These are phyloP conservation scores for Drosophila funebris DNA, from an alignment of 1,140 invertebrate genomes.

Conservation along the genomic window DNA sequence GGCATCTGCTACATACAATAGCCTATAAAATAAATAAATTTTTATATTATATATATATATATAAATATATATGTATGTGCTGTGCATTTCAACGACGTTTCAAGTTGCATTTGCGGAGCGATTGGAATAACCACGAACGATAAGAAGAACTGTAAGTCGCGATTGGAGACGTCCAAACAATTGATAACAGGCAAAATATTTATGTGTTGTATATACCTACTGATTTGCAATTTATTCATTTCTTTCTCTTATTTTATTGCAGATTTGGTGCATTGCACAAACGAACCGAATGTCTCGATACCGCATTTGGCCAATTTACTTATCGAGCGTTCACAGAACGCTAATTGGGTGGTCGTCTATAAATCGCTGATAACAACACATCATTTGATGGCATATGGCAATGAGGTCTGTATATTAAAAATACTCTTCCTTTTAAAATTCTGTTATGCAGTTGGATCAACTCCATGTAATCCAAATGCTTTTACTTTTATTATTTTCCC, in stretches of 20 bases:
- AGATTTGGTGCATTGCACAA: conserved; percentile 99
- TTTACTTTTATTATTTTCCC: conserved; percentile 37
- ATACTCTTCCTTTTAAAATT: background rate
- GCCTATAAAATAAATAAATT: conserved; percentile 7
- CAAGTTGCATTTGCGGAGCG: conserved; percentile 7
- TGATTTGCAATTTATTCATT: background rate
- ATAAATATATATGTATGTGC: background rate
- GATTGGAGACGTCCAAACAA: background rate
- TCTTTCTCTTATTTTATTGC: conserved; percentile 62
- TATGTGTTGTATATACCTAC: background rate
- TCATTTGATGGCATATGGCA: conserved; percentile 99
- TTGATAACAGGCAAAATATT: conserved; percentile 15
- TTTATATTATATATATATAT: background rate
- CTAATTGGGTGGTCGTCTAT: conserved; percentile 99
- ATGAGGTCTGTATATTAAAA: conserved; percentile 91
- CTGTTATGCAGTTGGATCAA: background rate
- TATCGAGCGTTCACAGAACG: conserved; percentile 98
- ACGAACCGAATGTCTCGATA: conserved; percentile 99
- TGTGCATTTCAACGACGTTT: background rate
- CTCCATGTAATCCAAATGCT: conserved; percentile 3
- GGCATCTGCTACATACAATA: background rate
- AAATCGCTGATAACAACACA: conserved; percentile 99
- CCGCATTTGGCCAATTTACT: conserved; percentile 99
- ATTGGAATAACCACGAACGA: conserved; percentile 22
- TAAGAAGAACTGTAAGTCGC: conserved; percentile 1